A percentile compares a stretch with the other conserved stretches of the same genome.
These are phyloP conservation scores for Melanitta fusca DNA, from an alignment of 2,797 vertebrate genomes.

Conservation along the genomic window DNA sequence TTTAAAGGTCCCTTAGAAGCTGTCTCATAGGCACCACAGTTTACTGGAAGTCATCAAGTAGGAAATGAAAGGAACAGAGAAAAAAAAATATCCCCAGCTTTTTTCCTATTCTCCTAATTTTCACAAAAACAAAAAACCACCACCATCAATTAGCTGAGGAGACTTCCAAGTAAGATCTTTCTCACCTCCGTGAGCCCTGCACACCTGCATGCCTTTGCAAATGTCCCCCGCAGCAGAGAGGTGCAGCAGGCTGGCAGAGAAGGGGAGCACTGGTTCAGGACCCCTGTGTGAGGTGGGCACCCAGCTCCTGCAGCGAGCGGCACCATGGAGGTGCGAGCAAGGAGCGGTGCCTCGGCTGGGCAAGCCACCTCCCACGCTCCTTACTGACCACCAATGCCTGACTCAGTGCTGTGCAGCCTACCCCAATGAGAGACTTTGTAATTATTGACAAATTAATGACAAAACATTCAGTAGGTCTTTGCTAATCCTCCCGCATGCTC, in stretches of 20 bases:
- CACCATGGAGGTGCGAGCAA: background rate
- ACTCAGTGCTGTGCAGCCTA: no score
- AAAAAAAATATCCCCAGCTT: background rate
- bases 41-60: background rate
- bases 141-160: background rate
- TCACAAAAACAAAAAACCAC: background rate
- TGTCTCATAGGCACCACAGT: background rate
- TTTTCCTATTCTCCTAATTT: background rate
- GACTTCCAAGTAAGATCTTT: background rate
- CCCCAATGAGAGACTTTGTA: fast-evolving
- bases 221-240: fast-evolving
- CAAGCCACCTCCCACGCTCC: background rate
- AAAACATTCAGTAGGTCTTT: background rate
- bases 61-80: background rate
- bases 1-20: background rate
- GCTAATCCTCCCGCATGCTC: fast-evolving
- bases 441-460: background rate
- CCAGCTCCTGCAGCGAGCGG: background rate
- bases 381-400: no score
- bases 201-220: background rate
- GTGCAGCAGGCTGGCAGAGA: no score
- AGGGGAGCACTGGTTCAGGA: background rate
- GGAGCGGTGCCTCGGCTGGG: background rate
- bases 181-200: background rate
- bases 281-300: background rate